These are phyloP conservation scores for Hetaerina titia DNA, from an alignment of 2,888 invertebrate species.

Conservation along the genomic window DNA sequence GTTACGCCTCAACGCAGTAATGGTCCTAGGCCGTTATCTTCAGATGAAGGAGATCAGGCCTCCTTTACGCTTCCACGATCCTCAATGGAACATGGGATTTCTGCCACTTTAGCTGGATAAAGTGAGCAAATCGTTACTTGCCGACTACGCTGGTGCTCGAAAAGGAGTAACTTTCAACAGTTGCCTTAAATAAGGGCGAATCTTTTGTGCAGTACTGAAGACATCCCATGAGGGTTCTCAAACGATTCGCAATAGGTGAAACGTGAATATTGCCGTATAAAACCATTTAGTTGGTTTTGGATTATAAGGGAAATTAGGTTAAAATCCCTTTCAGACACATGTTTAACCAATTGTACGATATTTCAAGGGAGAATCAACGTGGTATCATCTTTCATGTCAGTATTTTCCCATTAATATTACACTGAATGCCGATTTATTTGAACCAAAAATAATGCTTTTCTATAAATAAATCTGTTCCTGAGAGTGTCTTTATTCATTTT, in stretches of 20 bases:
- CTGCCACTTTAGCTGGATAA: not conserved
- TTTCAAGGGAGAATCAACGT: too few relatives aligned
- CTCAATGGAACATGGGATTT: conserved; percentile 34
- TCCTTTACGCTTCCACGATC: conserved; percentile 34
- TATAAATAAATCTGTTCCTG: too few relatives aligned
- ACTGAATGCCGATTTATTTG: too few relatives aligned
- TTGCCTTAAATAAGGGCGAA: not conserved
- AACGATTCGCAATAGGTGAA: not conserved
- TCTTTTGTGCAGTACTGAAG: not conserved
- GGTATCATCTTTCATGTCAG: too few relatives aligned
- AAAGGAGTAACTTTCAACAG: not conserved
- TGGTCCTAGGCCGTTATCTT: conserved; percentile 41
- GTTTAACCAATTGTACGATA: too few relatives aligned
- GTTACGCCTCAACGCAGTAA: conserved; percentile 32
- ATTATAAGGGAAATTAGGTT: too few relatives aligned
- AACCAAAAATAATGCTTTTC: too few relatives aligned
- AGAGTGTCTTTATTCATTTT: too few relatives aligned
- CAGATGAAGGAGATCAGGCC: not conserved
- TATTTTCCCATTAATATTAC: too few relatives aligned
- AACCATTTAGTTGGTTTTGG: too few relatives aligned
- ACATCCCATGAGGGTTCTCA: not conserved
- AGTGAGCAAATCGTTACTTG: conserved; percentile 33
- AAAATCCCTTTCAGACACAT: too few relatives aligned
- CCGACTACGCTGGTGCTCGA: not conserved
- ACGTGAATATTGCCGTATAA: too few relatives aligned